Base-by-base conservation (phyloP, 2,888 invertebrate genomes). In the Lamellibrachia satsuma region DNA sequence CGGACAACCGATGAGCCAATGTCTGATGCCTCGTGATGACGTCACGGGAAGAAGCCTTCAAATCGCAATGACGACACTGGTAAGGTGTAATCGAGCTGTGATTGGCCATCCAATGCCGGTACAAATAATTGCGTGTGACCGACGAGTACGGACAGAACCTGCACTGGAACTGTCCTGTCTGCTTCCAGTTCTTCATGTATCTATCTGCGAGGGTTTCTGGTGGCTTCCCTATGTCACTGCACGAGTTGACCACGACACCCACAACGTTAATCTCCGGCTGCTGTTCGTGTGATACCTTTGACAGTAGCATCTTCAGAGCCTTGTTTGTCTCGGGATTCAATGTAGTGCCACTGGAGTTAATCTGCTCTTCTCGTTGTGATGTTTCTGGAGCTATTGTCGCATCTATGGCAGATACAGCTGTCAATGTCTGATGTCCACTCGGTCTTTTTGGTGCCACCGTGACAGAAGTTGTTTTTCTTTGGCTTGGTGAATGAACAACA, bases 101-200 rank as follows among this genome's bases (percentile, higher is more conserved):
- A 22, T 75, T 75, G 22, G 75, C 75, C 75, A 22, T 75, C 75
- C 75, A 75, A 22, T 75, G 75, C 22, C 75, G 75, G 75, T 75
- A 75, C 75, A 75, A 75, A 75, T 75, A 75, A 22, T 75, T 75
- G 4, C 75, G 75, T 75, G 75, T 75, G 75, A 75, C 75, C 0
- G 75, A 75, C 75, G 75, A 75, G 75, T 75, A 75, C 4, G 75
- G 75, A n/a, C 75, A 75, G 75, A 75, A 75, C 75, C n/a, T 75
- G 22, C 75, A 75, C n/a, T 75, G 75, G 22, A 75, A 75, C 75
- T 75, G 75, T 75, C 75, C 75, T 0, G 75, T 75, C 75, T 75
- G 75, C 3, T 75, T 75, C 75, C 75, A 75, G 22, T 75, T 75
- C 75, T 75, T 75, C 75, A 75, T 75, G 75, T 75, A 75, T 6